A percentile compares a stretch with the other conserved stretches of the same genome.
These are phyloP conservation scores for Ectropis grisescens DNA, from an alignment of 1,140 invertebrate species.

Conservation along the genomic window DNA sequence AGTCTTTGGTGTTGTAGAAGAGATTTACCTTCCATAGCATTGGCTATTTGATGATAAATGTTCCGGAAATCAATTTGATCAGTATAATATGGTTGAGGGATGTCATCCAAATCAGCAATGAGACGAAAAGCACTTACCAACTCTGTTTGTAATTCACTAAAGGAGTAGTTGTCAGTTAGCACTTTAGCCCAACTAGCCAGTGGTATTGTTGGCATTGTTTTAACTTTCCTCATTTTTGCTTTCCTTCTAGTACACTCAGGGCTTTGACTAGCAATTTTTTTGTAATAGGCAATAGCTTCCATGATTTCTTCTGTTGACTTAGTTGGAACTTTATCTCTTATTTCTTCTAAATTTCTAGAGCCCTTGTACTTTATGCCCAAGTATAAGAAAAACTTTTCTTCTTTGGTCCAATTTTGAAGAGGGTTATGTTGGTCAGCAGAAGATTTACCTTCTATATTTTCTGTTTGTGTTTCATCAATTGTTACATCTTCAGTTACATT, in stretches of 20 bases:
- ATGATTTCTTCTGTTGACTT: constrained; percentile 31
- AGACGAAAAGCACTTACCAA: constrained; percentile 36
- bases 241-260: constrained; percentile 8
- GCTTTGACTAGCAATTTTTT: constrained; percentile 15
- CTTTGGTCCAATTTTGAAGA: constrained; percentile 36
- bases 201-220: constrained; percentile 17
- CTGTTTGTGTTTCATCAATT: too few relatives aligned
- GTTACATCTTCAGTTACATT: too few relatives aligned
- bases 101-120: constrained; percentile 48
- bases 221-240: constrained; percentile 10
- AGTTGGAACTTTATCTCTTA: constrained; percentile 16
- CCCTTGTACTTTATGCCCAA: constrained; percentile 28
- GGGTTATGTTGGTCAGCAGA: too few relatives aligned
- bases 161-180: constrained; percentile 26
- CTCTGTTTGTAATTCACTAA: constrained; percentile 39
- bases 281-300: constrained; percentile 30
- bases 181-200: constrained; percentile 38
- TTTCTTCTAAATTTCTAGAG: constrained; percentile 19
- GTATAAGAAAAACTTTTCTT: constrained; percentile 36
- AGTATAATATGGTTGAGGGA: constrained; percentile 24
- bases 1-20: constrained; percentile 24
- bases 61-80: constrained; percentile 39
- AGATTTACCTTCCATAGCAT: constrained; percentile 50
- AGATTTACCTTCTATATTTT: too few relatives aligned
- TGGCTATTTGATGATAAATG: constrained; percentile 39